Conservation (phyloP, 2,888 invertebrate species). For the Hecatera dysodea region DNA sequence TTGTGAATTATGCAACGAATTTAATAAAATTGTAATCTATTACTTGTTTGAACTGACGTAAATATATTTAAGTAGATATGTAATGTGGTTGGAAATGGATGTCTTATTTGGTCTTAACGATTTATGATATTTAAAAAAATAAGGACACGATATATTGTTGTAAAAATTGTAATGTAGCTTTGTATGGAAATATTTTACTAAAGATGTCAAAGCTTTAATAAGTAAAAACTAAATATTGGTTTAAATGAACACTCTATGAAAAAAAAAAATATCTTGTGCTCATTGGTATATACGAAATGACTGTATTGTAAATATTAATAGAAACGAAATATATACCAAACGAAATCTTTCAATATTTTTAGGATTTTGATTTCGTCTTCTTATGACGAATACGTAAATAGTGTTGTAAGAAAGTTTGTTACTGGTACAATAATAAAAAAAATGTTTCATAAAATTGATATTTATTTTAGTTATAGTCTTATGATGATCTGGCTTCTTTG, state of each 20-base stretch:
- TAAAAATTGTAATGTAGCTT: not conserved
- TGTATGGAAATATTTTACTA: not conserved
- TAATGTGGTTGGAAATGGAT: not conserved
- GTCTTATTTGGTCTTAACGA: too few relatives aligned
- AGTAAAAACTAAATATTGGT: not conserved
- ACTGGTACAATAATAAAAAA: conserved; percentile 17
- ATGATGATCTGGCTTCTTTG: too few relatives aligned
- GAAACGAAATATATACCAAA: not conserved
- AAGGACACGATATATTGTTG: not conserved
- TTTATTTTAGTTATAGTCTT: not conserved
- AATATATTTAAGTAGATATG: not conserved
- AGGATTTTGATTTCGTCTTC: not conserved
- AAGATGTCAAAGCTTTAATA: conserved; percentile 18
- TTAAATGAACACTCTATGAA: not conserved
- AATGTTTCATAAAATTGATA: not conserved
- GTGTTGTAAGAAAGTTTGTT: conserved; percentile 1
- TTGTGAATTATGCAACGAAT: conserved; percentile 7
- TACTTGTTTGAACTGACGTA: not conserved
- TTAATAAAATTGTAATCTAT: not conserved
- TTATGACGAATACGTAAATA: not conserved
- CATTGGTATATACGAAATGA: not conserved
- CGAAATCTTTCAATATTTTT: not conserved
- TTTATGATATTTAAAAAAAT: not conserved
- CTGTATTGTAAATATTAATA: not conserved
- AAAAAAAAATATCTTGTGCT: too few relatives aligned